A percentile compares a stretch with the other conserved stretches of the same genome.
These are phyloP conservation scores for Diadema setosum DNA, from an alignment of 35 echinoderm and acorn worm genomes.

Conservation along the genomic window DNA sequence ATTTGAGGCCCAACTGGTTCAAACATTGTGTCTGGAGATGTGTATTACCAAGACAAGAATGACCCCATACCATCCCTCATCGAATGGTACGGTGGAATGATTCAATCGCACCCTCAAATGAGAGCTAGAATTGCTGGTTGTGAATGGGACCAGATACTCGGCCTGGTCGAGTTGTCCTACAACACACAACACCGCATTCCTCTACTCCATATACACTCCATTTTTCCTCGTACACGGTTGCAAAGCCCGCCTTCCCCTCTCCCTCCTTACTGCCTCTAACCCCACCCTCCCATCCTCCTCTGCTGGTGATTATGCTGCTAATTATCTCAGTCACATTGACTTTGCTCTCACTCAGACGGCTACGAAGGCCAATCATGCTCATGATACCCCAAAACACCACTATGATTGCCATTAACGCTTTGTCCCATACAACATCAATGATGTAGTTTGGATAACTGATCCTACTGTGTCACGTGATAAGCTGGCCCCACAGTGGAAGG, in stretches of 20 bases:
- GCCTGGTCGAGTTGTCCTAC: slow-evolving; percentile 4
- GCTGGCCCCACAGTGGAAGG: slow-evolving; percentile 15
- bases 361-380: not conserved
- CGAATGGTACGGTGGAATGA: not conserved
- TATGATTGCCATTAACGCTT: not conserved
- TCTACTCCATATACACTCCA: not conserved
- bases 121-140: not conserved
- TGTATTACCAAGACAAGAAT: not conserved
- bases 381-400: not conserved
- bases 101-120: not conserved
- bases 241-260: not conserved
- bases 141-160: not conserved
- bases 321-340: not conserved
- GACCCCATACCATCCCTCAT: slow-evolving; percentile 26
- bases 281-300: not conserved
- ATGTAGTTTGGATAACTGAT: slow-evolving; percentile 18
- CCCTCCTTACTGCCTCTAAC: not conserved
- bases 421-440: not conserved
- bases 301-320: not conserved
- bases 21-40: not conserved
- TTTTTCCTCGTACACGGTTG: slow-evolving; percentile 8
- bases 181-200: not conserved
- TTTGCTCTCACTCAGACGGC: not conserved
- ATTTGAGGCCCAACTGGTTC: slow-evolving; percentile 19
- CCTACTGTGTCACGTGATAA: not conserved